phyloP scores from a whole-genome alignment of 2,888 invertebrate genomes.

The Melieria crassipennis region DNA sequence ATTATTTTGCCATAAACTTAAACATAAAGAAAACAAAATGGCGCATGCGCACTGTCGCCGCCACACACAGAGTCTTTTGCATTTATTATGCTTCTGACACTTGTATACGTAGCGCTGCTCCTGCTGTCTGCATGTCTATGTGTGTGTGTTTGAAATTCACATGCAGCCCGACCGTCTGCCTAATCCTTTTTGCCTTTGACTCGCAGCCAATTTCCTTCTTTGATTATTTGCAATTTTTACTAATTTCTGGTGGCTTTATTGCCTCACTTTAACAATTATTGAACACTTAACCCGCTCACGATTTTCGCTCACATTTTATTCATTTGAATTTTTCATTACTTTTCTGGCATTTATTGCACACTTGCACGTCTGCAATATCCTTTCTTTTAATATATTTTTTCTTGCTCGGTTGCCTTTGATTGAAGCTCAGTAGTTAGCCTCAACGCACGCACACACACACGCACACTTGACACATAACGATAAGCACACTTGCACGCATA shows the following conservation, averaged over 20 bases:
- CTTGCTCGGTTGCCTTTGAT: no score
- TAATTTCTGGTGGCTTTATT: not conserved
- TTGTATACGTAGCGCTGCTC: not conserved
- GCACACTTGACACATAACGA: not conserved
- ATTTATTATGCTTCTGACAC: not conserved
- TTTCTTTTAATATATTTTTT: no score
- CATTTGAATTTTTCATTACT: not conserved
- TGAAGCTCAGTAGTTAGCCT: no score
- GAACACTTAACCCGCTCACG: not conserved
- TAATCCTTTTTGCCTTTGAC: no score
- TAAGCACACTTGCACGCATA: constrained; percentile 4
- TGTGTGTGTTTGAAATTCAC: no score
- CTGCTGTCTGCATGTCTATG: no score
- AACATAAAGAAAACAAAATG: constrained; percentile 12
- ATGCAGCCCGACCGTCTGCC: no score
- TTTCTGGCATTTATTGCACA: not conserved
- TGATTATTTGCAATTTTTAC: not conserved
- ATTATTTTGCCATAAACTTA: constrained; percentile 15
- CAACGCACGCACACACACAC: not conserved
- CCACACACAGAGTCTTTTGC: not conserved
- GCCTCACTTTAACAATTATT: no score
- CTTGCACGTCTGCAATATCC: no score
- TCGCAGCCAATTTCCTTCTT: no score
- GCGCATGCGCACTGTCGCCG: not conserved
- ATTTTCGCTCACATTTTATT: not conserved